Conservation (phyloP, 2,888 invertebrate species). For the Protonemura montana region DNA sequence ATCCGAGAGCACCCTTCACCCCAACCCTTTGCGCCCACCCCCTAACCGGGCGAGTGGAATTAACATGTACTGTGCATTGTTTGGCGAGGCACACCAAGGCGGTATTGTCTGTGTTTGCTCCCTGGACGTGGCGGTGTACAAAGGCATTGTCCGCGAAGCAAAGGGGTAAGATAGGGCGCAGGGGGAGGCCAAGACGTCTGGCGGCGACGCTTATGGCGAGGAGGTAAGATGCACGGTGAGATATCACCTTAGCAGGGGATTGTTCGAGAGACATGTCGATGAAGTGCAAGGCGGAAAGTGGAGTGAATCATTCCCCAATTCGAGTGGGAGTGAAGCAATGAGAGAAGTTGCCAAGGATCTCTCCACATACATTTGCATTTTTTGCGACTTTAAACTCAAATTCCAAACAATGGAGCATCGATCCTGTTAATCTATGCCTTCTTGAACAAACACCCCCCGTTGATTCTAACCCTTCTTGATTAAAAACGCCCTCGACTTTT, state of each 20-base stretch:
- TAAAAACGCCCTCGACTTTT: background rate
- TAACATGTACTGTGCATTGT: slow-evolving; percentile 27
- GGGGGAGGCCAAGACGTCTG: background rate
- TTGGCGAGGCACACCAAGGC: background rate
- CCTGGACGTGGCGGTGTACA: background rate
- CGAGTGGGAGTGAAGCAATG: background rate
- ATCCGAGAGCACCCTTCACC: background rate
- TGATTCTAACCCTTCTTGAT: background rate
- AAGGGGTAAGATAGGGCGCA: background rate
- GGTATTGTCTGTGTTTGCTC: slow-evolving; percentile 2
- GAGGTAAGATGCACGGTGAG: background rate
- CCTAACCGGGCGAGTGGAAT: slow-evolving; percentile 13
- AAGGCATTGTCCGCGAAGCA: background rate
- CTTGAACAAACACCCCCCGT: background rate
- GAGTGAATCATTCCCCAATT: background rate
- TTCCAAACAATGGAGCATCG: background rate
- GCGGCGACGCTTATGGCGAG: background rate
- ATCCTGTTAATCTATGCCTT: background rate
- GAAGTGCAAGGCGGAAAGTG: background rate
- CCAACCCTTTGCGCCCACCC: background rate
- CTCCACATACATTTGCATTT: too few relatives aligned
- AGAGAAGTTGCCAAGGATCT: too few relatives aligned
- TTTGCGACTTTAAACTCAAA: background rate
- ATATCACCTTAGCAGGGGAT: background rate
- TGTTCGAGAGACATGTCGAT: background rate